Evolutionary conservation across 2,113 vertebrate species (phyloP).

Genomic region (Vulpes vulpes): DNA sequence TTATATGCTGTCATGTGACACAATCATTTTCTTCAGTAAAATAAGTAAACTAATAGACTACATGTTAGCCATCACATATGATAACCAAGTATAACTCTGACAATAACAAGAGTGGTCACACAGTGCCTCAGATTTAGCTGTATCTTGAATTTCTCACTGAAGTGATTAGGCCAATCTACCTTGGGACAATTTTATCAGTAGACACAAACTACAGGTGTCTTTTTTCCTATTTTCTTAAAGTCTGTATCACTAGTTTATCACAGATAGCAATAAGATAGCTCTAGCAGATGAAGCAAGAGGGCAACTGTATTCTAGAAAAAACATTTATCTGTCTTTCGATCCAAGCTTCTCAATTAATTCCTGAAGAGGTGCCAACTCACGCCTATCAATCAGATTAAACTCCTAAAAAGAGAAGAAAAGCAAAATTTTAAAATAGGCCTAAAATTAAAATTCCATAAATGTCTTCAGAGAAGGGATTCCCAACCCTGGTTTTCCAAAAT

Average conservation of each 20-base stretch:
- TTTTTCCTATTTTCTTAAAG: conserved; percentile 63
- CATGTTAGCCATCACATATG: neutral
- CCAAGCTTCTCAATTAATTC: conserved; percentile 98
- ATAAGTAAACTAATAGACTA: conserved; percentile 32
- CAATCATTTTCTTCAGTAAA: conserved; percentile 55
- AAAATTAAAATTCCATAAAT: conserved; percentile 51
- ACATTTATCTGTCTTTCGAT: conserved; percentile 97
- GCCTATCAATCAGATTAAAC: conserved; percentile 97
- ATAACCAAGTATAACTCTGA: conserved; percentile 19
- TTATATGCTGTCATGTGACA: conserved; percentile 51
- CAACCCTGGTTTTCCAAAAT: conserved; percentile 56
- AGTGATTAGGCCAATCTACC: conserved; percentile 42
- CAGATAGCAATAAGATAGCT: conserved; percentile 69
- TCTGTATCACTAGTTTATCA: conserved; percentile 72
- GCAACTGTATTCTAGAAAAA: conserved; percentile 62
- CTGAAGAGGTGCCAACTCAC: conserved; percentile 97
- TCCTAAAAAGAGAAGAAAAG: conserved; percentile 88
- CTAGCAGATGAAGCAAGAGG: conserved; percentile 68
- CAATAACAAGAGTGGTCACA: neutral
- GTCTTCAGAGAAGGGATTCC: neutral
- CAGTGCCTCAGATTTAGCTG: neutral
- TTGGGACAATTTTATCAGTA: conserved; percentile 71
- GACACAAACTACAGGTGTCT: conserved; percentile 33
- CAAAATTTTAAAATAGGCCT: neutral
- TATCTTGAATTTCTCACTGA: conserved; percentile 50